Evolutionary conservation across 2,113 vertebrate species (phyloP).

Genomic region (Pleuronectes platessa): DNA sequence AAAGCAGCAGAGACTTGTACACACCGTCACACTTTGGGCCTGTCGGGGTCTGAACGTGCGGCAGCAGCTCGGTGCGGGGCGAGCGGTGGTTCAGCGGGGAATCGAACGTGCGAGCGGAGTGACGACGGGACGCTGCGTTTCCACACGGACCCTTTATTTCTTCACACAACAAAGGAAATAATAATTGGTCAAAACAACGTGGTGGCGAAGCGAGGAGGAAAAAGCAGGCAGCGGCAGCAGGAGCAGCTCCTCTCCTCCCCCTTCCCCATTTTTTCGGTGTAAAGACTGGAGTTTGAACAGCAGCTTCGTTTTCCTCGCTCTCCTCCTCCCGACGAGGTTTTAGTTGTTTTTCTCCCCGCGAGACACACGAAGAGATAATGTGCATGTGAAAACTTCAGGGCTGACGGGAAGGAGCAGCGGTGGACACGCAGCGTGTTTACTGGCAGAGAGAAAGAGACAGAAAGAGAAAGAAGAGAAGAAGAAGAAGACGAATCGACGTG

Average conservation of each 20-base stretch:
- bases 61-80: conserved; percentile 9
- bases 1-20: conserved; percentile 61
- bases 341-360: conserved; percentile 39
- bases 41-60: conserved; percentile 42
- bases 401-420: conserved; percentile 44
- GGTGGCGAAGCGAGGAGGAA: conserved; percentile 79
- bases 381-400: conserved; percentile 76
- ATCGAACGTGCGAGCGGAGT: neutral
- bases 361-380: conserved; percentile 22
- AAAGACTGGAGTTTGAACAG: conserved; percentile 62
- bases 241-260: conserved; percentile 32
- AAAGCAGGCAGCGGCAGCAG: conserved; percentile 74
- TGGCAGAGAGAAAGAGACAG: neutral
- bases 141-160: conserved; percentile 65
- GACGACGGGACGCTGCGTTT: conserved; percentile 15
- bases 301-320: conserved; percentile 35
- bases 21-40: conserved; percentile 71
- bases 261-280: conserved; percentile 37
- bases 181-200: conserved; percentile 84
- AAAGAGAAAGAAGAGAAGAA: neutral
- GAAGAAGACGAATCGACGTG: conserved; percentile 29
- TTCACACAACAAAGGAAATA: conserved; percentile 87
- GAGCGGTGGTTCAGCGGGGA: neutral
- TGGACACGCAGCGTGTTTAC: no score
- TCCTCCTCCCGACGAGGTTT: conserved; percentile 38